phyloP scores from a whole-genome alignment of 2,888 invertebrate species.

The Drosophila formosana region DNA sequence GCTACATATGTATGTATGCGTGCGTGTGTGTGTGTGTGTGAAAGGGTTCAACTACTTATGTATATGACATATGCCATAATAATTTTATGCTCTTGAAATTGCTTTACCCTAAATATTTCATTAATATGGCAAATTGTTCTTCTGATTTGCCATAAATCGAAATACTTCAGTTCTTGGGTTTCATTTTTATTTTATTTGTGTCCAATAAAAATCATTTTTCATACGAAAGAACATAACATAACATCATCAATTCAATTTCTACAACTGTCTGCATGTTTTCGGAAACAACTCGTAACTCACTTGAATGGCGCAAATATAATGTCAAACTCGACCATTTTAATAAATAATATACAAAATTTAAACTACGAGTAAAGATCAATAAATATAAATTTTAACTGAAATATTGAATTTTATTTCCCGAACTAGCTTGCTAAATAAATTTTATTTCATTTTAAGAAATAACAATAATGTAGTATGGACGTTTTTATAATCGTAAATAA shows the following conservation, averaged over 20 bases:
- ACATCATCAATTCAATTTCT: not conserved
- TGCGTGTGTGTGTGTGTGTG: constrained; percentile 10
- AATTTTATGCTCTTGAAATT: constrained; percentile 61
- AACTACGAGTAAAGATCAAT: not conserved
- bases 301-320: not conserved
- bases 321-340: not conserved
- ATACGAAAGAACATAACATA: not conserved
- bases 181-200: constrained; percentile 6
- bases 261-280: not conserved
- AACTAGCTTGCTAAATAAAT: too few relatives aligned
- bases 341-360: not conserved
- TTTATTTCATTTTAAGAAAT: not conserved
- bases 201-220: constrained; percentile 18
- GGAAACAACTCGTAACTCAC: not conserved
- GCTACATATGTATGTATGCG: not conserved
- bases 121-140: constrained; percentile 52
- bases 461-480: not conserved
- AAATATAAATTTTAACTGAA: not conserved
- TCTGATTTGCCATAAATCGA: constrained; percentile 39
- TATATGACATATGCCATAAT: constrained; percentile 53
- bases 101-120: constrained; percentile 55
- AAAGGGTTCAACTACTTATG: constrained; percentile 52
- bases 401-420: not conserved
- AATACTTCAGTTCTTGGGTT: constrained; percentile 15
- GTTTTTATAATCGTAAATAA: not conserved